phyloP scores from a whole-genome alignment of 1,140 invertebrate genomes.

The Brachionus manjavacas region DNA sequence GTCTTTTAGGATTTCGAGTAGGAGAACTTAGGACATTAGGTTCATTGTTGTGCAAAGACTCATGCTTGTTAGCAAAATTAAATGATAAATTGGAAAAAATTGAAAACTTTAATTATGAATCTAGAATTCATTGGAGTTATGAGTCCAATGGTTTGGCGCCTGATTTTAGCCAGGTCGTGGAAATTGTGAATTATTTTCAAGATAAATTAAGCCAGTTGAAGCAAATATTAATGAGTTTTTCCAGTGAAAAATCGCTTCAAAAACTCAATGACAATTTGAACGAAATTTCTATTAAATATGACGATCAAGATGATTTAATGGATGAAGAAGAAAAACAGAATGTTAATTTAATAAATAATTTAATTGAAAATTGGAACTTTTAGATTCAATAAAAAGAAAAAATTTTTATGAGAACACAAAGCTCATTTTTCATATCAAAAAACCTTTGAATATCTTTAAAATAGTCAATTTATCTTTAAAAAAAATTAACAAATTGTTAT shows the following conservation, averaged over 20 bases:
- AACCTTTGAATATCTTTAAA: neutral
- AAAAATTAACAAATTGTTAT: neutral
- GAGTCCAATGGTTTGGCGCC: neutral
- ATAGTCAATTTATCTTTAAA: neutral
- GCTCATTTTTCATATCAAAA: neutral
- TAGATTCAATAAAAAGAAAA: neutral
- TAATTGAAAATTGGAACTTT: conserved; percentile 36
- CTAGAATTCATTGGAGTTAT: conserved; percentile 10
- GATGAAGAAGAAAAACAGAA: neutral
- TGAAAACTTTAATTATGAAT: conserved; percentile 18
- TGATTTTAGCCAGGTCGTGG: neutral
- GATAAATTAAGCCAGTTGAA: neutral
- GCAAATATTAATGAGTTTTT: neutral
- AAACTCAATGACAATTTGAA: conserved; percentile 17
- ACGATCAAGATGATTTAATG: neutral
- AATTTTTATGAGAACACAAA: neutral
- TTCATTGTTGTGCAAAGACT: neutral
- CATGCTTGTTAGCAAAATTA: conserved; percentile 15
- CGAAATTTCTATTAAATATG: neutral
- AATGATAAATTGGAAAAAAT: conserved; percentile 22
- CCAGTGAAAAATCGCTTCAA: neutral
- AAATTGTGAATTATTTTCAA: neutral
- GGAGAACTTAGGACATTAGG: neutral
- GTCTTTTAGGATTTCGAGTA: neutral
- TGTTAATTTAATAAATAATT: conserved; percentile 27